Conservation (phyloP, 2,113 vertebrate genomes). For the Parus major region DNA sequence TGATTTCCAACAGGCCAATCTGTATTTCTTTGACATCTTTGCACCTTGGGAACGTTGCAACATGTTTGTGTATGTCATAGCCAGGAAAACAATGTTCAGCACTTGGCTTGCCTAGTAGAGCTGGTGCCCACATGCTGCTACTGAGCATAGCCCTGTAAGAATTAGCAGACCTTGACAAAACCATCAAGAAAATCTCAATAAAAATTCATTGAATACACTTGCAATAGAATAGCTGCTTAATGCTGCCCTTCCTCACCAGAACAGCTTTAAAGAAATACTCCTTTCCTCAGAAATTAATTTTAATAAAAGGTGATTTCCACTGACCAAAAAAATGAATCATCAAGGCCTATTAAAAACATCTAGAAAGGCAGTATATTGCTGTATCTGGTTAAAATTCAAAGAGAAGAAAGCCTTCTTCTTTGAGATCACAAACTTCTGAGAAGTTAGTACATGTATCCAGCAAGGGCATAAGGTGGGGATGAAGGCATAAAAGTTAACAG, state of each 20-base stretch:
- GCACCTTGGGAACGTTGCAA: not conserved
- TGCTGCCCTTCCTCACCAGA: not conserved
- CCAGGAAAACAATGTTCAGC: not conserved
- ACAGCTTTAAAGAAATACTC: not conserved
- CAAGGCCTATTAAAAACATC: not conserved
- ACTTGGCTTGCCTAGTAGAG: not conserved
- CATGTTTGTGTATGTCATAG: not conserved
- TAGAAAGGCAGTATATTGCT: not conserved
- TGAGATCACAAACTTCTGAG: not conserved
- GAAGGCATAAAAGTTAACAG: not conserved
- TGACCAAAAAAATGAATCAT: not conserved
- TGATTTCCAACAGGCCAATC: not conserved
- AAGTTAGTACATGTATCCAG: not conserved
- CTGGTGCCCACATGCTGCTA: not conserved
- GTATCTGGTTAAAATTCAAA: not conserved
- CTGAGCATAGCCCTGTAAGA: not conserved
- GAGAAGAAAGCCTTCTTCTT: not conserved
- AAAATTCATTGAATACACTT: not conserved
- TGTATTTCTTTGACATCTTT: not conserved
- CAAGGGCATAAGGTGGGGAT: not conserved
- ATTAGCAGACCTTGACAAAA: not conserved
- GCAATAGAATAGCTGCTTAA: not conserved
- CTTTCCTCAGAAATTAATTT: not conserved
- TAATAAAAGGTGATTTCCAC: not conserved
- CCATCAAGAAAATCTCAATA: not conserved